Evolutionary conservation across 2,797 vertebrate species (phyloP).

Genomic region (Cynopterus sphinx): DNA sequence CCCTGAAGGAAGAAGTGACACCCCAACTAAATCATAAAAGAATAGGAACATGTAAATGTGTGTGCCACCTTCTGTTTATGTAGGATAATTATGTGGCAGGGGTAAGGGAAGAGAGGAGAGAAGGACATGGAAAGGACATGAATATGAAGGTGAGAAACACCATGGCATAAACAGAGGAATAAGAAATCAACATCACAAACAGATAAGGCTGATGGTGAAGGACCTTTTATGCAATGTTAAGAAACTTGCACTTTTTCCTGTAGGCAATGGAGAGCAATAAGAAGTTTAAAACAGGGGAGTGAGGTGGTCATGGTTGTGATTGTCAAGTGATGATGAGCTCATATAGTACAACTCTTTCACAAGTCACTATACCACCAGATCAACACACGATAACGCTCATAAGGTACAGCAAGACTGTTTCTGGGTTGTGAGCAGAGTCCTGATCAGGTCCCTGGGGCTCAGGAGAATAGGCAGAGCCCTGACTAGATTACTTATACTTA

Average conservation of each 20-base stretch:
- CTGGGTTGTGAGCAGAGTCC: not conserved
- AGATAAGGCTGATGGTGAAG: not conserved
- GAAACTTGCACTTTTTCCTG: not conserved
- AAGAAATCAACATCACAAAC: not conserved
- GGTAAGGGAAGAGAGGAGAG: not conserved
- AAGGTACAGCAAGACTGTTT: not conserved
- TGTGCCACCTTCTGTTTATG: not conserved
- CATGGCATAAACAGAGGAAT: not conserved
- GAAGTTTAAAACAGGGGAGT: not conserved
- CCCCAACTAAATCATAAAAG: not conserved
- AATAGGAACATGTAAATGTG: rapidly evolving
- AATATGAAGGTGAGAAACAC: not conserved
- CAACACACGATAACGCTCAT: not conserved
- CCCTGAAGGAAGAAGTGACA: not conserved
- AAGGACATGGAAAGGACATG: not conserved
- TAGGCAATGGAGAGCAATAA: not conserved
- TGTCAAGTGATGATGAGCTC: not conserved
- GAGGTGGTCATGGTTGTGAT: not conserved
- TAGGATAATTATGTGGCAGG: not conserved
- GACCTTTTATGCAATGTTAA: not conserved
- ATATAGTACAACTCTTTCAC: not conserved
- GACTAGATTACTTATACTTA: not conserved
- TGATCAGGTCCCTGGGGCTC: not conserved
- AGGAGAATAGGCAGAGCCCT: not conserved
- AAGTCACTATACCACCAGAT: not conserved